These are phyloP conservation scores for Chamaetylas fuelleborni DNA, from an alignment of 2,113 vertebrate genomes.

Conservation along the genomic window DNA sequence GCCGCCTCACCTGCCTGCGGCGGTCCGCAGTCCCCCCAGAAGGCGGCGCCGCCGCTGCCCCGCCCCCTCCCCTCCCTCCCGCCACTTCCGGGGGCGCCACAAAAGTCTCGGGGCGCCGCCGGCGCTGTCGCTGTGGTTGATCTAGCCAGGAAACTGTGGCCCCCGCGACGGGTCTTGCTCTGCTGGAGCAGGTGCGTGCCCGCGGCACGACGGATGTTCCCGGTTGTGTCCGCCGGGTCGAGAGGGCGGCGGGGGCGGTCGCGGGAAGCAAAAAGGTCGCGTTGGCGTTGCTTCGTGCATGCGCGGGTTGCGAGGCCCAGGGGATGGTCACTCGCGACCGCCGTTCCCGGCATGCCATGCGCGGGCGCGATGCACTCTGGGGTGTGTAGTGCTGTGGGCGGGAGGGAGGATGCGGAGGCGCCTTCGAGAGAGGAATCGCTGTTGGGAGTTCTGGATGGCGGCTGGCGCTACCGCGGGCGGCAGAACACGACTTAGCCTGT, in stretches of 20 bases:
- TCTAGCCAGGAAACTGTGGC: rapidly evolving
- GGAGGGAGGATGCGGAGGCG: rapidly evolving
- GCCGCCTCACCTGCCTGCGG: conserved; percentile 15
- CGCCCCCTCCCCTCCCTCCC: neutral
- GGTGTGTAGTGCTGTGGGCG: neutral
- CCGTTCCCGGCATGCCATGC: neutral
- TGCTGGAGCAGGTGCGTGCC: neutral
- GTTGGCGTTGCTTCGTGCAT: neutral
- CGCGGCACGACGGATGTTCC: neutral
- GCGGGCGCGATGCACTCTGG: neutral
- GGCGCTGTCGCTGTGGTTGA: rapidly evolving
- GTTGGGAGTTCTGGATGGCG: neutral
- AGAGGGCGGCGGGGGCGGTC: too few relatives aligned
- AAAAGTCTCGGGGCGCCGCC: conserved; percentile 6
- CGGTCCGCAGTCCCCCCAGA: neutral
- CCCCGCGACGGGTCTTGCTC: neutral
- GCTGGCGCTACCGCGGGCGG: rapidly evolving
- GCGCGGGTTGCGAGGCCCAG: rapidly evolving
- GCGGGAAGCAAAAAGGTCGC: neutral
- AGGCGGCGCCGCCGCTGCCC: neutral
- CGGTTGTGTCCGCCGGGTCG: too few relatives aligned
- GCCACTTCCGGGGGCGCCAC: conserved; percentile 68
- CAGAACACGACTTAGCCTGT: rapidly evolving
- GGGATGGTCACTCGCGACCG: rapidly evolving
- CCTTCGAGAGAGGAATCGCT: rapidly evolving